Evolutionary conservation across 2,113 vertebrate genomes (phyloP).

Genomic region (Notarius lentiginosus): DNA sequence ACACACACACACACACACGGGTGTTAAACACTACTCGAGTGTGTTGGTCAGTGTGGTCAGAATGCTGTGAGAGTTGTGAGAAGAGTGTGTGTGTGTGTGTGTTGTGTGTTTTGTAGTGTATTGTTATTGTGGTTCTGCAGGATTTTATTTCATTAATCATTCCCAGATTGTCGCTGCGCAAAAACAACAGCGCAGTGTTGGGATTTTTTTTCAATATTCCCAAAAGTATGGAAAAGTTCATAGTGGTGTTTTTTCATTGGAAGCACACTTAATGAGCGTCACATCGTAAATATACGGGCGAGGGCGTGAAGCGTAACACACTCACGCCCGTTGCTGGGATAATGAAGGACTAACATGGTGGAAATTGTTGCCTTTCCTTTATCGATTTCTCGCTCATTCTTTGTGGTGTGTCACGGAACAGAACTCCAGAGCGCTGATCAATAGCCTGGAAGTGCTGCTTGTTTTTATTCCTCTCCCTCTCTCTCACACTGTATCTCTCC

Average conservation of each 20-base stretch:
- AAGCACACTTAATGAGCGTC: neutral
- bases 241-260: neutral
- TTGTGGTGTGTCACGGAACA: slow-evolving; percentile 35
- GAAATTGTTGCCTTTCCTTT: slow-evolving; percentile 44
- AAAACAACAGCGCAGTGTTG: neutral
- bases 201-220: neutral
- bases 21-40: too few relatives aligned
- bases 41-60: neutral
- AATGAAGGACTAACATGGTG: slow-evolving; percentile 36
- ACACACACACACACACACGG: neutral
- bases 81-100: neutral
- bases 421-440: slow-evolving; percentile 45
- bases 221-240: neutral
- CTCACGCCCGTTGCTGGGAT: neutral
- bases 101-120: neutral
- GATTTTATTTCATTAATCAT: neutral
- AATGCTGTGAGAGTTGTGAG: neutral
- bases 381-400: slow-evolving; percentile 39
- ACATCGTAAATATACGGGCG: neutral
- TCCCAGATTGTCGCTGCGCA: neutral
- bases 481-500: slow-evolving; percentile 10
- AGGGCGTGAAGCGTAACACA: neutral
- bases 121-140: neutral
- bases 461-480: slow-evolving; percentile 16
- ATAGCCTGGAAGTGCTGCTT: slow-evolving; percentile 42